Evolutionary conservation across 2,113 vertebrate species (phyloP).

Genomic region (Ictalurus punctatus): DNA sequence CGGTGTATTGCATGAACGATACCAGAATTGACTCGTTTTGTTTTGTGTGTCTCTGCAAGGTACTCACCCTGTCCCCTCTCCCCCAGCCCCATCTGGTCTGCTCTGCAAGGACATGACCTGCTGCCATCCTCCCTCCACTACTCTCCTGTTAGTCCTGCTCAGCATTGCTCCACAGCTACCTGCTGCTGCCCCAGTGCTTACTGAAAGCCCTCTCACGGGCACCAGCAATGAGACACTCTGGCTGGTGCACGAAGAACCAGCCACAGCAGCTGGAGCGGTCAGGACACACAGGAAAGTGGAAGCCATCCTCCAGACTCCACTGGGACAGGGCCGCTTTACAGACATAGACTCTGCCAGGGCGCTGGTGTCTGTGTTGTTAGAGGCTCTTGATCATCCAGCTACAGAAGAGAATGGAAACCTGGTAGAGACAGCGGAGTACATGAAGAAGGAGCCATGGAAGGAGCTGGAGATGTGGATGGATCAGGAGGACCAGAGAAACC

Average conservation of each 20-base stretch:
- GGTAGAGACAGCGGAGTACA: slow-evolving; percentile 37
- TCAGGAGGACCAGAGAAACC: slow-evolving; percentile 30
- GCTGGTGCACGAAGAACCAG: slow-evolving; percentile 57
- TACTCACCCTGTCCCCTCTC: slow-evolving; percentile 65
- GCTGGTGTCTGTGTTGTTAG: slow-evolving; percentile 77
- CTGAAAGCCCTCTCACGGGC: slow-evolving; percentile 52
- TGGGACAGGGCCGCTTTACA: slow-evolving; percentile 66
- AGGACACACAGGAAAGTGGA: slow-evolving; percentile 67
- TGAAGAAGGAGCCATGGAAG: slow-evolving; percentile 54
- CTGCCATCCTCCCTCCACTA: slow-evolving; percentile 72
- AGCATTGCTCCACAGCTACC: slow-evolving; percentile 70
- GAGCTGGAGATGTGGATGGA: slow-evolving; percentile 49
- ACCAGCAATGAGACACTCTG: slow-evolving; percentile 43
- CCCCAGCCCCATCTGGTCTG: slow-evolving; percentile 68
- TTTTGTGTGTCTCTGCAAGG: slow-evolving; percentile 61
- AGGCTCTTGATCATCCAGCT: slow-evolving; percentile 75
- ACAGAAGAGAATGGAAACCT: slow-evolving; percentile 54
- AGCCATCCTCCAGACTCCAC: slow-evolving; percentile 52
- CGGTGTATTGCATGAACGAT: not conserved
- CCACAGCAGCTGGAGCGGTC: slow-evolving; percentile 61
- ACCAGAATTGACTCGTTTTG: slow-evolving; percentile 23
- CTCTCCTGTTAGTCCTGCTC: slow-evolving; percentile 76
- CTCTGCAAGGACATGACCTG: slow-evolving; percentile 80
- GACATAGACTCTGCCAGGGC: slow-evolving; percentile 75
- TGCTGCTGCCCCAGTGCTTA: slow-evolving; percentile 67